Base-by-base conservation (phyloP, 2,888 invertebrate species). In the Chrysopilus asiliformis region DNA sequence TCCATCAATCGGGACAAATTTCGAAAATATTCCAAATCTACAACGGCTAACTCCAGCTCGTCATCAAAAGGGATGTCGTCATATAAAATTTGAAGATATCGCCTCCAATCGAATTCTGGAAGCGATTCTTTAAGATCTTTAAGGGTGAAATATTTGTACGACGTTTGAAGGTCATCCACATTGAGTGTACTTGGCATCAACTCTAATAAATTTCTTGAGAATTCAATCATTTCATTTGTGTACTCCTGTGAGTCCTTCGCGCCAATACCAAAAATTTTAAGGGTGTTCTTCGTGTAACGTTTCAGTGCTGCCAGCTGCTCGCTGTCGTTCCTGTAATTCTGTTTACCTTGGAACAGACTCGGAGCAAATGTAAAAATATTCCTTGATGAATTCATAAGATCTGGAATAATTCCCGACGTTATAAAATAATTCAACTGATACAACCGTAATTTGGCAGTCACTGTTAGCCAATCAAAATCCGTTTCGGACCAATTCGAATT, bases 341-440 rank as follows among this genome's bases (percentile, higher is more conserved):
- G n/a, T 34, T 79, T 60, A 36, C 77, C 73, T n/a, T n/a, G n/a
- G n/a, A n/a, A n/a, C 49, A 86, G 63, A 37, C 74, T 75, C 0
- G 85, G 80, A 60, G 89, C 86, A 51, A 90, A 72, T 70, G 85
- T 68, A 43, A 90, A 78, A 4, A 89, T 76, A 58, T 85, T 83
- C 50, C 79, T 74, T 48, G 82, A 77, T 4, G 89, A 86, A 57
- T 89, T 83, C 56, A 83, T 84, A 40, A 87, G 84, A 57, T 91
- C 89, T 0, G 87, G 82, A 16, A 83, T 84, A 30, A 89, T 81
- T 77, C 79, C 80, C 54, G 81, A 76, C 1, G 81, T 75, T 47
- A 86, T 70, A 4, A 86, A 63, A 40, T 84, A 74, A 43, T 82
- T 80, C 52, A 83, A 83, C 56, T 85, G 85, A 52, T 76, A 79